These are phyloP conservation scores for Iphiclides podalirius DNA, from an alignment of 2,888 invertebrate species.

Conservation along the genomic window DNA sequence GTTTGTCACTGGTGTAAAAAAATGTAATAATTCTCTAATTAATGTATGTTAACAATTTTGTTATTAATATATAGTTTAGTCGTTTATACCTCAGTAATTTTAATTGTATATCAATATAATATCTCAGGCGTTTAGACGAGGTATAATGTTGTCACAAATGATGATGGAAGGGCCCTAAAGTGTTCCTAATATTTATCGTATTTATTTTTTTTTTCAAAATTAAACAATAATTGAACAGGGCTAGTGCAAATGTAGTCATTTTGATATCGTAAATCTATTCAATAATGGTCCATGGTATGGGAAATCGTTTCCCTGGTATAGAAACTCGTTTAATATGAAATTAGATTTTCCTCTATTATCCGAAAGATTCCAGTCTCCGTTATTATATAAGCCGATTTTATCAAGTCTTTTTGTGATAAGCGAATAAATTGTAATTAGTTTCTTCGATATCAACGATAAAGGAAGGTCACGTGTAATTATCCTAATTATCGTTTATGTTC, in stretches of 20 bases:
- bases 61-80: too few species aligned
- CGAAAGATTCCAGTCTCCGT: background rate
- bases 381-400: background rate
- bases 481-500: background rate
- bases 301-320: slow-evolving; percentile 5
- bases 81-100: too few species aligned
- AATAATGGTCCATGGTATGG: slow-evolving; percentile 5
- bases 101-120: too few species aligned
- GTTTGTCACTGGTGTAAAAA: too few species aligned
- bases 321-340: slow-evolving; percentile 1
- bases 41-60: too few species aligned
- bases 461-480: background rate
- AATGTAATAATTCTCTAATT: too few species aligned
- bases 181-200: too few species aligned
- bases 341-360: background rate
- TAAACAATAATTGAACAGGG: too few species aligned
- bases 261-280: slow-evolving; percentile 2
- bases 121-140: too few species aligned
- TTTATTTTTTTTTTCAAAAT: too few species aligned
- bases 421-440: background rate
- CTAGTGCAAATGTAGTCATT: background rate
- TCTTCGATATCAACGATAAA: background rate
- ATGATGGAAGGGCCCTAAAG: too few species aligned
- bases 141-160: too few species aligned
- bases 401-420: background rate